Evolutionary conservation across 2,113 vertebrate species (phyloP).

Genomic region (Cebidichthys violaceus): DNA sequence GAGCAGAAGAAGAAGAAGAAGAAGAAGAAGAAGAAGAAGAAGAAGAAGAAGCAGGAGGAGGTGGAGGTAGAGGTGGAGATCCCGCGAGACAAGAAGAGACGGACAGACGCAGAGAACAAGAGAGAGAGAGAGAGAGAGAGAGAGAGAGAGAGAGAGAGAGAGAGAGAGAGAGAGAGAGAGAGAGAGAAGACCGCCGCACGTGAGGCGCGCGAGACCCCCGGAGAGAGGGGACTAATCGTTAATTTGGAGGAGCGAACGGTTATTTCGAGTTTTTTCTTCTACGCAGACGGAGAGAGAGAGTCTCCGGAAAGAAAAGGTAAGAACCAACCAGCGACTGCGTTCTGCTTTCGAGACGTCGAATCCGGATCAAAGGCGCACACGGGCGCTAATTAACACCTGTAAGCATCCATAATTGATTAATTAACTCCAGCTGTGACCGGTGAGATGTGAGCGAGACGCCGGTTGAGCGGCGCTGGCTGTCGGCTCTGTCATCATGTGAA

Average conservation of each 20-base stretch:
- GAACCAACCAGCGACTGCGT: neutral
- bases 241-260: constrained; percentile 25
- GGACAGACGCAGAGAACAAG: constrained; percentile 35
- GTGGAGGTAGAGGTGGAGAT: constrained; percentile 52
- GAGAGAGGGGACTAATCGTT: constrained; percentile 54
- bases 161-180: constrained; percentile 12
- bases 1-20: neutral
- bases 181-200: constrained; percentile 39
- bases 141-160: neutral
- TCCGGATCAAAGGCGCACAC: neutral
- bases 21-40: neutral
- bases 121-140: constrained; percentile 11
- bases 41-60: neutral
- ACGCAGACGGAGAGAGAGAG: constrained; percentile 8
- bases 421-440: constrained; percentile 3
- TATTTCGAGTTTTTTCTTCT: neutral
- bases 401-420: constrained; percentile 52
- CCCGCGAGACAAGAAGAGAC: constrained; percentile 60
- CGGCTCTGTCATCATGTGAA: neutral
- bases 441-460: neutral
- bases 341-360: neutral
- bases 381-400: constrained; percentile 61
- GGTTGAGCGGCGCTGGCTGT: neutral
- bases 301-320: constrained; percentile 60
- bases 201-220: constrained; percentile 52